Base-by-base conservation (phyloP, 2,797 vertebrate genomes). In the Bovichtus variegatus region DNA sequence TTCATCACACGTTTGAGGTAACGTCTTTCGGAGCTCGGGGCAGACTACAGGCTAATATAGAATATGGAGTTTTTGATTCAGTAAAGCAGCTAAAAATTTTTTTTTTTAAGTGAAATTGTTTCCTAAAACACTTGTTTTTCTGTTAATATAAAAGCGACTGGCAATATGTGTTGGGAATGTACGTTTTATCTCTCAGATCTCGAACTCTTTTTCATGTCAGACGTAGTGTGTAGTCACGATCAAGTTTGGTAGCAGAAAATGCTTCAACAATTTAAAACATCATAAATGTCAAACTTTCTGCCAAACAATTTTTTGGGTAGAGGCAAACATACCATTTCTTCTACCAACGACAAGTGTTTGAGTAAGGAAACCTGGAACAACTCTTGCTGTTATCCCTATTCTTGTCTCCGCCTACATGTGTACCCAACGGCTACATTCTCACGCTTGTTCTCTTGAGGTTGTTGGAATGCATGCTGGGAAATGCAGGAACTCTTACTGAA, bases 1-100 rank as follows among this genome's bases (percentile, higher is more conserved):
- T 99, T 91, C 98, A 99, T 65, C 95, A 97, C 87, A 98, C 97
- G 0, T 97, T 98, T 59, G 97, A 98, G 92, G 95, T 96, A 82
- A 76, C 0, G 31, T 19, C 44, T 71, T 9, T 18, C 0, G 0
- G 60, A 41, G 27, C 27, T 3, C 51, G 9, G n/a, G 19, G 15
- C 8, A 38, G 6, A 53, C 10, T 7, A 16, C 5, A 11, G 31
- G 25, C 1, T 23, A 9, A 44, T 51, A 46, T 3, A 6, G 21
- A n/a, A n/a, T n/a, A n/a, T n/a, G n/a, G 10, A 15, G 9, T 51
- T 12, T 50, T 41, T 70, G 2, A 49, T 61, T 55, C 40, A 21
- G 31, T 55, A 6, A n/a, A 46, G 27, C 27, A 27, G 5, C 27
- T 27, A 27, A n/a, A n/a, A n/a, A n/a, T n/a, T n/a, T n/a, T n/a